Base-by-base conservation (phyloP, 2,113 vertebrate genomes). In the Neolamprologus toae region DNA sequence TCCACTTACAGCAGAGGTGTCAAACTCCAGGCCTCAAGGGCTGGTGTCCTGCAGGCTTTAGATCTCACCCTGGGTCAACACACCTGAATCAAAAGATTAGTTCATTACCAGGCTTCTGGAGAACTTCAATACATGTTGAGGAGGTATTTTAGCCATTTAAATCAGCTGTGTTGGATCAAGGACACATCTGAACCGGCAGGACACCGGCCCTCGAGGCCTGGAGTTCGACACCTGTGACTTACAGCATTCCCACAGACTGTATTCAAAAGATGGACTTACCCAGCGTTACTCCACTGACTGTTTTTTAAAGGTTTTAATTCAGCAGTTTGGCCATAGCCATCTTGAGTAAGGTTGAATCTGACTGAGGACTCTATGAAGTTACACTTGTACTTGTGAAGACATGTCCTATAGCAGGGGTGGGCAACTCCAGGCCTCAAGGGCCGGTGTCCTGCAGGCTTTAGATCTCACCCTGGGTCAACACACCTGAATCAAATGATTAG, bases 31-130 rank as follows among this genome's bases (percentile, higher is more conserved):
- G 57, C 57, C 57, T 31, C 2, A 0, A 31, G 57, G 8, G 57
- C 14, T 8, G 0, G 0, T 31, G 57, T 59, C 55, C 55, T 59
- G 26, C 26, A 59, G 13, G 26, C 1, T 59, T 59, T 28, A 59
- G 55, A 59, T 28, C 3, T 3, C 13, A 59, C 55, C 55, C 23
- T 59, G 55, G 13, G 13, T 3, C 23, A 59, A 59, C 55, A 59
- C 55, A 59, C 7, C 55, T 28, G 13, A 59, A 59, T 59, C 23
- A 28, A 2, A 16, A 3, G 23, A 59, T 28, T 0, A 59, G 55
- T 16, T 59, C 55, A 59, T 59, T 5, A 28, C 13, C 55, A 57
- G 23, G 3, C 55, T 0, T 0, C 23, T 57, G 55, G 23, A 16
- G 23, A 28, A 28, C 55, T 28, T 57, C 23, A 57, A 0, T 13